phyloP scores from a whole-genome alignment of 2,888 invertebrate species.

The Tinea trinotella region DNA sequence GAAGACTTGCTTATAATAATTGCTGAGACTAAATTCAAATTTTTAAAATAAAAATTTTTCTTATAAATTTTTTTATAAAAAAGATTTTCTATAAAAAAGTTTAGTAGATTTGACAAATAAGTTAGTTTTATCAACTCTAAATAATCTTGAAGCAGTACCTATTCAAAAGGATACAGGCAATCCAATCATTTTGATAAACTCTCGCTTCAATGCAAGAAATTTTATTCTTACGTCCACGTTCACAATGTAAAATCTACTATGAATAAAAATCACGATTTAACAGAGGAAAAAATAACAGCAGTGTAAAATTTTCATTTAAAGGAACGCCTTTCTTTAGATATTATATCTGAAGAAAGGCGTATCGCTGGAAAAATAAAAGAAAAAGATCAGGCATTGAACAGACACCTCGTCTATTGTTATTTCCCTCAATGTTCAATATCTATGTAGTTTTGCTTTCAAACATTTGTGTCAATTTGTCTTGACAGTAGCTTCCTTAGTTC shows the following conservation, averaged over 20 bases:
- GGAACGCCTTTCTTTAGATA: constrained; percentile 1
- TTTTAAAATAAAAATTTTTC: too few species aligned
- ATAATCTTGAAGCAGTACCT: too few species aligned
- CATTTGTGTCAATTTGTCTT: background rate
- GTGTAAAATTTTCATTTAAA: constrained; percentile 12
- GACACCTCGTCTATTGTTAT: constrained; percentile 5
- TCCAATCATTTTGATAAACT: too few species aligned
- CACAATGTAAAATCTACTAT: background rate
- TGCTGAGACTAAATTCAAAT: too few species aligned
- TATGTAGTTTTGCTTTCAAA: background rate
- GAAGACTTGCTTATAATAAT: too few species aligned
- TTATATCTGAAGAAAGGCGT: background rate
- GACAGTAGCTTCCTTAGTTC: too few species aligned
- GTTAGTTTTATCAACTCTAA: too few species aligned
- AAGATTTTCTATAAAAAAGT: too few species aligned
- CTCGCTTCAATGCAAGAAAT: too few species aligned
- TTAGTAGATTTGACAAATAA: too few species aligned
- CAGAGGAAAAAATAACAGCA: constrained; percentile 7
- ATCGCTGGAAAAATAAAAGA: background rate
- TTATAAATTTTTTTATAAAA: too few species aligned
- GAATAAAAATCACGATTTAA: background rate
- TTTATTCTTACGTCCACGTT: background rate
- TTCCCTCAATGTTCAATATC: background rate
- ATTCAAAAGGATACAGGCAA: too few species aligned
- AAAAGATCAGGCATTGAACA: background rate